These are phyloP conservation scores for Geococcyx californianus DNA, from an alignment of 2,113 vertebrate genomes.

Conservation along the genomic window DNA sequence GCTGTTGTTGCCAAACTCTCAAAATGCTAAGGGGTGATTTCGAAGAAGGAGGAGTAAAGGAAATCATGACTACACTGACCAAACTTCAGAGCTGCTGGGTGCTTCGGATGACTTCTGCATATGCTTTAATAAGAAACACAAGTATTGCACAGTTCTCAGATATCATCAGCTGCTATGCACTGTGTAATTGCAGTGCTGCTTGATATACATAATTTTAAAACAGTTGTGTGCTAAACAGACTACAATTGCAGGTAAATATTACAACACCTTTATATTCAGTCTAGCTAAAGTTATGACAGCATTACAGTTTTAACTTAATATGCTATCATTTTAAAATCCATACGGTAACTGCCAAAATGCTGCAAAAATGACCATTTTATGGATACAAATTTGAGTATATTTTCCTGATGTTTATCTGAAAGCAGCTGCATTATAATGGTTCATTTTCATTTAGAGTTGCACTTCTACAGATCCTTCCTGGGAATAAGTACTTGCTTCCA, in stretches of 20 bases:
- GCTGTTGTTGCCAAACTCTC: background rate
- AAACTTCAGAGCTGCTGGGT: background rate
- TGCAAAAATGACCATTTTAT: background rate
- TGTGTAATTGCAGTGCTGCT: background rate
- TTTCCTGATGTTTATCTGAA: background rate
- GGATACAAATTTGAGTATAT: background rate
- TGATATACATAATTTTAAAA: background rate
- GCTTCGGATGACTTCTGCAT: background rate
- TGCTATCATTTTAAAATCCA: background rate
- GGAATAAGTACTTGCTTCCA: background rate
- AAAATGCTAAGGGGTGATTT: background rate
- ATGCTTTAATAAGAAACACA: background rate
- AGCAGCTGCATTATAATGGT: background rate
- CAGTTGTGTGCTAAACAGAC: background rate
- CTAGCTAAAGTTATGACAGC: background rate
- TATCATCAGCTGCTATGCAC: background rate
- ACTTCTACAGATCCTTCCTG: background rate
- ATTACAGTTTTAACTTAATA: conserved; percentile 4
- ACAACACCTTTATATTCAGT: background rate
- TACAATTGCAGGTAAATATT: background rate
- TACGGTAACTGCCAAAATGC: background rate
- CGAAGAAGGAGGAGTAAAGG: background rate
- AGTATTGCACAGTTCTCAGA: background rate
- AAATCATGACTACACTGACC: background rate
- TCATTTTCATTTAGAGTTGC: background rate